Conservation (phyloP, 2,888 invertebrate genomes). For the Drosophila melanosoma region DNA sequence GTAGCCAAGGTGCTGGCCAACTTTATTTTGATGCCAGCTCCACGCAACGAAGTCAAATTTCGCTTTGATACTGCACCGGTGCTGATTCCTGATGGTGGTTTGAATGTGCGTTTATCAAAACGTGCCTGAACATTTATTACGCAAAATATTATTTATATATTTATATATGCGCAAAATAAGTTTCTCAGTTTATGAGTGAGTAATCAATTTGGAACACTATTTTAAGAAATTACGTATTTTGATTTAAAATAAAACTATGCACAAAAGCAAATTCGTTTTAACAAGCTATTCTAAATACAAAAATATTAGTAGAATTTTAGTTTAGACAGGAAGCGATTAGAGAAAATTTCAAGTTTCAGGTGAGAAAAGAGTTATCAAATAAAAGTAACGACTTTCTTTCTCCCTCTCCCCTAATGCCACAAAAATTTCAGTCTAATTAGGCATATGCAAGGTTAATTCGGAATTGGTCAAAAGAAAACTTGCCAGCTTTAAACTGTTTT, state of each 20-base stretch:
- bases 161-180: neutral
- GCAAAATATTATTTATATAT: neutral
- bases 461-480: neutral
- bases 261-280: neutral
- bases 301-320: neutral
- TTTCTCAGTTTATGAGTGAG: neutral
- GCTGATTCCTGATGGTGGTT: constrained; percentile 64
- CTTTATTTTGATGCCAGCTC: constrained; percentile 63
- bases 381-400: neutral
- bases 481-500: neutral
- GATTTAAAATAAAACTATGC: neutral
- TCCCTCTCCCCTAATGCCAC: neutral
- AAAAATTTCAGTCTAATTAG: neutral
- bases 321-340: too few relatives aligned
- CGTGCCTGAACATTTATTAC: constrained; percentile 23
- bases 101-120: constrained; percentile 64
- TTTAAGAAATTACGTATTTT: neutral
- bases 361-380: neutral
- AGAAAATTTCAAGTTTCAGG: neutral
- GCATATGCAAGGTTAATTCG: neutral
- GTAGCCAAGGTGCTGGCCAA: constrained; percentile 74
- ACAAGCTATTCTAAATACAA: neutral
- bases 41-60: constrained; percentile 50
- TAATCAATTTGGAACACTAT: neutral
- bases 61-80: constrained; percentile 46